Percentiles rank a stretch among this genome's conserved stretches.
Evolutionary conservation across 1,140 invertebrate species (phyloP).

Genomic region (Drosophila triauraria): DNA sequence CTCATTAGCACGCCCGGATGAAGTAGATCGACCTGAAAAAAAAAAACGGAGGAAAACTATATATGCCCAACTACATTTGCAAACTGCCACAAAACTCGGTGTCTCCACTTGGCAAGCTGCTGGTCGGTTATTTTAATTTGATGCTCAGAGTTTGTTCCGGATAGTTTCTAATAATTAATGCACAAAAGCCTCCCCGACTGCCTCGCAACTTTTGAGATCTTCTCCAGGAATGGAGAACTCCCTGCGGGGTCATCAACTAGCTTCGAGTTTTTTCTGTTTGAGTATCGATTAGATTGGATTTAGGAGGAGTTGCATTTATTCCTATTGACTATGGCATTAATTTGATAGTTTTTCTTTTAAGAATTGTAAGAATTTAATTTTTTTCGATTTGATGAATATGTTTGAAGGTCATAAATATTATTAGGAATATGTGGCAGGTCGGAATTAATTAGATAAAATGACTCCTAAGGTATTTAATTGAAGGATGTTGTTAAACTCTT

Average conservation of each 20-base stretch:
- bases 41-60: conserved; percentile 17
- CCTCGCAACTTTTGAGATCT: background rate
- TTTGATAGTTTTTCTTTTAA: background rate
- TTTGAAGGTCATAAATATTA: too few relatives aligned
- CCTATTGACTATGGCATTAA: background rate
- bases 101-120: conserved; percentile 45
- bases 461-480: too few relatives aligned
- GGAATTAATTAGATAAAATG: too few relatives aligned
- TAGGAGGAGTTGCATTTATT: background rate
- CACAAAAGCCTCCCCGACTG: conserved; percentile 26
- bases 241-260: background rate
- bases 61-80: conserved; percentile 22
- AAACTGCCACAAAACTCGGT: conserved; percentile 35
- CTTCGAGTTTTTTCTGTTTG: background rate
- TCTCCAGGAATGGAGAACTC: background rate
- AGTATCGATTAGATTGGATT: background rate
- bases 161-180: conserved; percentile 51
- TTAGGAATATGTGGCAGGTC: too few relatives aligned
- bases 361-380: too few relatives aligned
- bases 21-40: conserved; percentile 59
- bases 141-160: conserved; percentile 38
- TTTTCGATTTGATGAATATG: too few relatives aligned
- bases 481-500: too few relatives aligned
- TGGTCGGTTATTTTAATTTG: conserved; percentile 53
- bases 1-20: conserved; percentile 62